Base-by-base conservation (phyloP, 2,797 vertebrate genomes). In the Gymnoscopelus braueri region DNA sequence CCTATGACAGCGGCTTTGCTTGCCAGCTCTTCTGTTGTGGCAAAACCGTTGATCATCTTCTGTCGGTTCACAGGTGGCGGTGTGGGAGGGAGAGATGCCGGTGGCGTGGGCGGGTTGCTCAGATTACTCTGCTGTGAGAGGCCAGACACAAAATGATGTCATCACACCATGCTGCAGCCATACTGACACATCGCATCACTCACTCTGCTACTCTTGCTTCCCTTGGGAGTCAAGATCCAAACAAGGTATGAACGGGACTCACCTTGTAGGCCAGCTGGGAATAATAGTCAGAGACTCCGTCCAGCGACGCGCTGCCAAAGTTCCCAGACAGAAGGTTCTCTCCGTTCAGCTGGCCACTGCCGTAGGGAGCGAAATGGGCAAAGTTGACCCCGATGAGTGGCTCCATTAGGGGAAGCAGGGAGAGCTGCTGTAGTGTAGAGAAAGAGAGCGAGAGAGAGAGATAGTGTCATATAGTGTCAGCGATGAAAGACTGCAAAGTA, bases 61-160 rank as follows among this genome's bases (percentile, higher is more conserved):
- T 98, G 98, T 72, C 97, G 95, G n/a, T 95, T 94, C 84, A 98
- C 93, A 0, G 98, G 98, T 15, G 98, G 98, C 6, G 98, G 98
- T 4, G 98, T 99, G 51, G 98, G 98, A 76, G 98, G 98, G 63
- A 99, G 95, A 57, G 98, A 99, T 47, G 98, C 98, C 3, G 98
- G 98, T 5, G 98, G 98, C 3, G 98, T 99, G 11, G 98, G 98
- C n/a, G 98, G 98, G 87, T 99, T 99, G 91, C 98, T 99, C 91
- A 99, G 90, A 73, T 99, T 99, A 93, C 97, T 99, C 95, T 99
- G 98, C 96, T 98, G 93, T 85, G 71, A 90, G 65, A 83, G 78
- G 77, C 10, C 79, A 23, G 54, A 69, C 24, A 44, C 73, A 71
- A 62, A 5, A 15, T 14, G 63, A 65, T 57, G 65, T 89, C 50